A percentile compares a stretch with the other conserved stretches of the same genome.
phyloP scores from a whole-genome alignment of 2,797 vertebrate genomes.

The Tamandua tetradactyla region DNA sequence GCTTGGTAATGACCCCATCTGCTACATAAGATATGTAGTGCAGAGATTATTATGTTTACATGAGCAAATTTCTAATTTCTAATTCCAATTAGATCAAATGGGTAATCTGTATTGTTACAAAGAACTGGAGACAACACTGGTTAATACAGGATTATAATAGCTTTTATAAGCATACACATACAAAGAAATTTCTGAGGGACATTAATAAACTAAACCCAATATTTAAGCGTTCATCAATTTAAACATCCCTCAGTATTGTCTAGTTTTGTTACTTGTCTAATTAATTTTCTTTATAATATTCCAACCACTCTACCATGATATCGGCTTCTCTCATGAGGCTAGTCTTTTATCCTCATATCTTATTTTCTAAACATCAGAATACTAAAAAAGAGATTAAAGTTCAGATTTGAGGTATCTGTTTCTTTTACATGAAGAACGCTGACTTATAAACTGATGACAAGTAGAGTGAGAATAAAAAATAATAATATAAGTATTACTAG shows the following conservation, averaged over 20 bases:
- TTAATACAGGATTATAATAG: conserved; percentile 32
- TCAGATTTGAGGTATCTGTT: neutral
- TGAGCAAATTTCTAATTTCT: neutral
- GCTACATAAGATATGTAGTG: neutral
- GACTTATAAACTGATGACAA: neutral
- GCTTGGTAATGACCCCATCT: neutral
- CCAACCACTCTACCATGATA: neutral
- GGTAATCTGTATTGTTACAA: conserved; percentile 11
- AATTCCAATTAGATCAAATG: conserved; percentile 17
- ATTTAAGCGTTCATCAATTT: conserved; percentile 36
- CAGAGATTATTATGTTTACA: neutral
- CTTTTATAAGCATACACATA: neutral
- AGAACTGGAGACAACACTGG: neutral
- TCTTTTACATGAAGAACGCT: conserved; percentile 5
- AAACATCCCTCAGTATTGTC: conserved; percentile 4
- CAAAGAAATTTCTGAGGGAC: conserved; percentile 31
- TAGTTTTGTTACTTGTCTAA: conserved; percentile 20
- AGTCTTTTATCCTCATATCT: neutral
- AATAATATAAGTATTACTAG: neutral
- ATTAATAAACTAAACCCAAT: conserved; percentile 59
- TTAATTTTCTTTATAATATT: conserved; percentile 19
- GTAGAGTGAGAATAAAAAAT: neutral
- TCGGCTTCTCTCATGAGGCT: neutral
- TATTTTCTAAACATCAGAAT: neutral
- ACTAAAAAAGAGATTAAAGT: neutral